Evolutionary conservation across 2,113 vertebrate genomes (phyloP), one percentile per base, ranked within the genome.

Genomic region (Triplophysa rosa): DNA sequence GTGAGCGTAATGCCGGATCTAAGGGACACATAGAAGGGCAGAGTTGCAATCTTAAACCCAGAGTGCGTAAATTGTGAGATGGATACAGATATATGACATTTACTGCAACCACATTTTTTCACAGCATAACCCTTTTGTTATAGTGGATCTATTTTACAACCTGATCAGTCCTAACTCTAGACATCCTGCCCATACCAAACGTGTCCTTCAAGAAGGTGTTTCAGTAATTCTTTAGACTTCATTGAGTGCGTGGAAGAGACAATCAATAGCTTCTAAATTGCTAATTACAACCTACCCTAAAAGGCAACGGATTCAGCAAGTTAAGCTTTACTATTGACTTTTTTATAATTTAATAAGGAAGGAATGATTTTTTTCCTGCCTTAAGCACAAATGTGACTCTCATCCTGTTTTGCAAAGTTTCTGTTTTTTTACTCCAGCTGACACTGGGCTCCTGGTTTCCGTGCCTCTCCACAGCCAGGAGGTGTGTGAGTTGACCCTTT

Each of bases 361-460:
- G 69, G 47, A 16, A 37, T 45, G 45, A 8, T 29, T 75, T 37
- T 58, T 62, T 70, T 76, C 37, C 54, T 10, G 77, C 68, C 77
- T 62, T 29, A 74, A 88, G 75, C 75, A 71, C 54, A 80, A 85
- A 74, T 71, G 69, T 67, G 86, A 86, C 86, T 87, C 86, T 87
- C 86, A 78, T 91, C 88, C 87, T 89, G 88, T 89, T 91, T 89
- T 90, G 89, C 85, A 80, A 73, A 75, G 72, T 83, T 67, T 84
- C 77, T 63, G 78, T 65, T 71, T 83, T 78, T 90, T 82, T 83
- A 76, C 80, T 89, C 71, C 62, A 10, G 78, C 78, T 85, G 86
- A 86, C 80, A 70, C 85, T 78, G 47, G 82, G 77, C 85, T 89
- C 80, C 70, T 66, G 77, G 86, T 80, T 91, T 91, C 87, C 77